Evolutionary conservation across 1,140 invertebrate species (phyloP).

Genomic region (Orchestia grillus): DNA sequence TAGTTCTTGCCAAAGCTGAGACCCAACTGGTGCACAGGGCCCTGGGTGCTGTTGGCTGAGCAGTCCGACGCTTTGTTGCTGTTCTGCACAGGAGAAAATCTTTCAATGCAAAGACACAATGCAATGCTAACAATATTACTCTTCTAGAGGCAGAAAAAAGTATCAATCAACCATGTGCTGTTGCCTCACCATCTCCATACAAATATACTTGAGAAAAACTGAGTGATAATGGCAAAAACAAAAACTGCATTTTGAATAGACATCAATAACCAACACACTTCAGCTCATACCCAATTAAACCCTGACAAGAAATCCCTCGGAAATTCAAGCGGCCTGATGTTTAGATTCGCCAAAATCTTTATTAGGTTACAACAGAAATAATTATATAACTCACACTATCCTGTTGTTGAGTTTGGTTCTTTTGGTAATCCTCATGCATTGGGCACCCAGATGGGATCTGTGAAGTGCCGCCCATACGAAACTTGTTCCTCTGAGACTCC

Average conservation of each 20-base stretch:
- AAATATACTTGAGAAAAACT: neutral
- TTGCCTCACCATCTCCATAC: neutral
- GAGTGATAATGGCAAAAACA: neutral
- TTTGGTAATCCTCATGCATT: constrained; percentile 60
- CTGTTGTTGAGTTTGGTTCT: constrained; percentile 48
- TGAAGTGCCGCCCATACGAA: neutral
- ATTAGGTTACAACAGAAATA: neutral
- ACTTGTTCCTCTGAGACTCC: neutral
- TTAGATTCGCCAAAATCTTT: neutral
- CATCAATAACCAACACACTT: neutral
- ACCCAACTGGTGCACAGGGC: constrained; percentile 62
- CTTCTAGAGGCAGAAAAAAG: neutral
- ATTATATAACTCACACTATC: constrained; percentile 23
- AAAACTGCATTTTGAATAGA: neutral
- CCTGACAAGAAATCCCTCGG: neutral
- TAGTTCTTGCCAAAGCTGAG: constrained; percentile 60
- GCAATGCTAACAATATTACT: neutral
- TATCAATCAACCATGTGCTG: neutral
- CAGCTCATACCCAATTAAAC: neutral
- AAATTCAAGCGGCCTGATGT: neutral
- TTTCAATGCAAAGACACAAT: neutral
- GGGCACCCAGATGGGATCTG: constrained; percentile 61
- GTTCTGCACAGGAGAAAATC: constrained; percentile 37
- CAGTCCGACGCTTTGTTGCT: constrained; percentile 60
- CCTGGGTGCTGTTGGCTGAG: constrained; percentile 58